Evolutionary conservation across 2,113 vertebrate species (phyloP).

Genomic region (Mastomys natalensis): DNA sequence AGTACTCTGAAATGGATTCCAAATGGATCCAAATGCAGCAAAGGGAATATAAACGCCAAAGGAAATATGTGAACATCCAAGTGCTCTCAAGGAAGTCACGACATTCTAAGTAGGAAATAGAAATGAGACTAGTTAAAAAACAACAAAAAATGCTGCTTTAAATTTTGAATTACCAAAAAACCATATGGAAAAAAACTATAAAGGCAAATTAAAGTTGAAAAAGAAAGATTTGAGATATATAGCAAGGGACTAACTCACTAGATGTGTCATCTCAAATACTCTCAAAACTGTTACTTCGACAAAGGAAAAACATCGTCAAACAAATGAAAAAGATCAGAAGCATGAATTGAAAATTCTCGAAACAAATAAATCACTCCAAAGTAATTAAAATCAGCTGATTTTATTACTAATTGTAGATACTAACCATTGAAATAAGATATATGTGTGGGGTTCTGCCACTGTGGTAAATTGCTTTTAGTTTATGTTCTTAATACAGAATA

Average conservation of each 20-base stretch:
- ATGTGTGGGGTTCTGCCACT: neutral
- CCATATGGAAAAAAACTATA: neutral
- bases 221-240: neutral
- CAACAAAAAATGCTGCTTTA: neutral
- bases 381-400: neutral
- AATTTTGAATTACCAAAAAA: neutral
- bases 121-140: neutral
- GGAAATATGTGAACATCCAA: slow-evolving; percentile 37
- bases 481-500: neutral
- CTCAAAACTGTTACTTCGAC: neutral
- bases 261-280: neutral
- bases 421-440: neutral
- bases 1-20: slow-evolving; percentile 44
- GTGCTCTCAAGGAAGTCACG: neutral
- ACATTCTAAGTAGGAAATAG: slow-evolving; percentile 1
- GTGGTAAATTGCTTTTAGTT: neutral
- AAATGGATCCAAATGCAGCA: neutral
- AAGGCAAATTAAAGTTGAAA: neutral
- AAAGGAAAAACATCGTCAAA: neutral
- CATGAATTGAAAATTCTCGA: slow-evolving; percentile 2
- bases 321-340: neutral
- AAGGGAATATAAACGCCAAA: neutral
- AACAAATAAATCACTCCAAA: neutral
- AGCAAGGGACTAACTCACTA: neutral
- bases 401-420: neutral